Conservation (phyloP, 2,113 vertebrate species). For the Calidris pygmaea region DNA sequence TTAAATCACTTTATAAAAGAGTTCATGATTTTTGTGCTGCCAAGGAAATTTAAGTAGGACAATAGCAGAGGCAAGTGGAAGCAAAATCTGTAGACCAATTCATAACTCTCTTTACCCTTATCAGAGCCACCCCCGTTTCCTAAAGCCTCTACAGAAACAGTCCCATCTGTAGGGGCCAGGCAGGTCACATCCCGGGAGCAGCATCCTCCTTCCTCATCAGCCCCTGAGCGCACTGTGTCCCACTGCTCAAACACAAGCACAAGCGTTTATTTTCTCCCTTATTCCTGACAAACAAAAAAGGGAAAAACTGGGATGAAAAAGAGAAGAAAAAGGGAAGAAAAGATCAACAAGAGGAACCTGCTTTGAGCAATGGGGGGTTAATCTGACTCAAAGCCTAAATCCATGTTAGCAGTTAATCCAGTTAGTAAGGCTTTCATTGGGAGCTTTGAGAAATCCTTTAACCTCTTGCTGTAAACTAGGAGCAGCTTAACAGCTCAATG, state of each 20-base stretch:
- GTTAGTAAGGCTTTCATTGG: slow-evolving; percentile 73
- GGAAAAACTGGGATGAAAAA: background rate
- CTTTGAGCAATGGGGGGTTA: slow-evolving; percentile 66
- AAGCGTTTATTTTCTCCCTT: background rate
- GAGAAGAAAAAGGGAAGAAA: slow-evolving; percentile 25
- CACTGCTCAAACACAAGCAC: background rate
- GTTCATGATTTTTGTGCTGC: background rate
- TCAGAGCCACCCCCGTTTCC: background rate
- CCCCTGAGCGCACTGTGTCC: fast-evolving
- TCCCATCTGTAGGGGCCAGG: background rate
- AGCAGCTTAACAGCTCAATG: slow-evolving; percentile 57
- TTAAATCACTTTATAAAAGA: background rate
- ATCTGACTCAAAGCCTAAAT: slow-evolving; percentile 72
- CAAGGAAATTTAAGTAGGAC: background rate
- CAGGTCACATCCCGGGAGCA: background rate
- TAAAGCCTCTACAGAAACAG: background rate
- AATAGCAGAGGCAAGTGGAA: background rate
- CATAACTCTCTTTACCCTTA: background rate
- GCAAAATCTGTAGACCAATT: background rate
- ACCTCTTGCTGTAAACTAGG: slow-evolving; percentile 65
- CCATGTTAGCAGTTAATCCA: slow-evolving; percentile 77
- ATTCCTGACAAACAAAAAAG: background rate
- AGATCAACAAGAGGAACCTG: slow-evolving; percentile 44
- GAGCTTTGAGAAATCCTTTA: slow-evolving; percentile 76
- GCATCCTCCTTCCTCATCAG: background rate